Evolutionary conservation across 2,113 vertebrate genomes (phyloP).

Genomic region (Anarhynchus alexandrinus): DNA sequence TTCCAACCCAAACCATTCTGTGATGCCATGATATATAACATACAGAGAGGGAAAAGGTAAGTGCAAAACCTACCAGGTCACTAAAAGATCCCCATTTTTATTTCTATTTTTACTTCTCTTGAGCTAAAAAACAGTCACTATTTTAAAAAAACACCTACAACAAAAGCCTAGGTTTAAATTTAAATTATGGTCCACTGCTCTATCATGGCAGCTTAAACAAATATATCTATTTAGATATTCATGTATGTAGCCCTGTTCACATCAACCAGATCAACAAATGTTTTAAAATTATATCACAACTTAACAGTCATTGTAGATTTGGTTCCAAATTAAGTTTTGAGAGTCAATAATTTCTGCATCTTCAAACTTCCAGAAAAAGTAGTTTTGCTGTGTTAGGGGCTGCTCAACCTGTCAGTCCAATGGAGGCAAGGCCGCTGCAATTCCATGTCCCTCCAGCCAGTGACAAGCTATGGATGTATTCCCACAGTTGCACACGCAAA

Average conservation of each 20-base stretch:
- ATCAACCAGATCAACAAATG: not conserved
- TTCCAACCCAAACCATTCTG: not conserved
- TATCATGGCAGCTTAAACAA: not conserved
- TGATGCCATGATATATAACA: not conserved
- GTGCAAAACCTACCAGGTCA: not conserved
- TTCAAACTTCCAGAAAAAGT: not conserved
- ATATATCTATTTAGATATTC: not conserved
- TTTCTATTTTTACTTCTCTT: not conserved
- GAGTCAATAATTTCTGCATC: not conserved
- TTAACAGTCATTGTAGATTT: not conserved
- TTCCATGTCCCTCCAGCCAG: not conserved
- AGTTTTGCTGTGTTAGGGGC: not conserved
- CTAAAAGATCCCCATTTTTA: not conserved
- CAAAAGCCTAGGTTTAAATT: not conserved
- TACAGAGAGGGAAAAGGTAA: not conserved
- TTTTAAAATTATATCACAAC: not conserved
- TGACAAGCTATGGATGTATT: not conserved
- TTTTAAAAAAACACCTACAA: not conserved
- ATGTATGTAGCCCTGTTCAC: not conserved
- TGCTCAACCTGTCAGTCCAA: not conserved
- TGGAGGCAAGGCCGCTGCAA: not conserved
- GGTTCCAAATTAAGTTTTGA: not conserved
- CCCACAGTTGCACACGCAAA: not conserved
- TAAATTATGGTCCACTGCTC: not conserved
- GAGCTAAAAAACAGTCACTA: not conserved